Conservation (phyloP, 1,140 invertebrate species). For the Heterodera schachtii region DNA sequence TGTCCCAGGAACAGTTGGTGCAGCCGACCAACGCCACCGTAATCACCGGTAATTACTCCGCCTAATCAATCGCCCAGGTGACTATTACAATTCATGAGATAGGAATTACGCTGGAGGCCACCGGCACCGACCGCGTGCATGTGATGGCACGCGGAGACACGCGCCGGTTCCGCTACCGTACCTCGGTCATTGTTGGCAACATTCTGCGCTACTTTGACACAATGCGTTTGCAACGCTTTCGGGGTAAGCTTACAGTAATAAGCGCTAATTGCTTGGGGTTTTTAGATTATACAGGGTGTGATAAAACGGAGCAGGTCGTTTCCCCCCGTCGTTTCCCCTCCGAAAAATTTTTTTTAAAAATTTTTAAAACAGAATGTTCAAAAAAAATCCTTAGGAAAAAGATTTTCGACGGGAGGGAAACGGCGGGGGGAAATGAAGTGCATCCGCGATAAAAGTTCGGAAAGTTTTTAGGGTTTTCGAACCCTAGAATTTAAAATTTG, state of each 20-base stretch:
- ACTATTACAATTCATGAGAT: not conserved
- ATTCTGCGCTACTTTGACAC: conserved; percentile 65
- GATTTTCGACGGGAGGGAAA: too few species aligned
- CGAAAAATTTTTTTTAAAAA: too few species aligned
- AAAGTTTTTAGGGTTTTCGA: too few species aligned
- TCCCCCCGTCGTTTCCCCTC: too few species aligned
- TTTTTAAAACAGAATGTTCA: too few species aligned
- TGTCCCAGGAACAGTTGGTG: conserved; percentile 62
- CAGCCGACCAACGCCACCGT: conserved; percentile 66
- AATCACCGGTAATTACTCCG: conserved; percentile 45
- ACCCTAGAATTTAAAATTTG: not conserved
- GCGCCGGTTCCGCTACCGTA: conserved; percentile 62
- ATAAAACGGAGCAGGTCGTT: too few species aligned
- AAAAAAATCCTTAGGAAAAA: too few species aligned
- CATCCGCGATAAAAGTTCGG: too few species aligned
- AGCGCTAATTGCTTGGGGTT: too few species aligned
- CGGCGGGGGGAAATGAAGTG: too few species aligned
- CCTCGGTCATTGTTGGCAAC: conserved; percentile 64
- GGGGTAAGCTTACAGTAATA: conserved; percentile 31
- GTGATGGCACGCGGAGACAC: conserved; percentile 63
- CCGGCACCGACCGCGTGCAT: conserved; percentile 63
- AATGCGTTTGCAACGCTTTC: conserved; percentile 63
- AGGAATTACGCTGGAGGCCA: conserved; percentile 63
- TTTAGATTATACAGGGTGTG: too few species aligned
- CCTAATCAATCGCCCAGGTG: not conserved